These are phyloP conservation scores for Napeogenes inachia DNA, from an alignment of 2,888 invertebrate species.

Conservation along the genomic window DNA sequence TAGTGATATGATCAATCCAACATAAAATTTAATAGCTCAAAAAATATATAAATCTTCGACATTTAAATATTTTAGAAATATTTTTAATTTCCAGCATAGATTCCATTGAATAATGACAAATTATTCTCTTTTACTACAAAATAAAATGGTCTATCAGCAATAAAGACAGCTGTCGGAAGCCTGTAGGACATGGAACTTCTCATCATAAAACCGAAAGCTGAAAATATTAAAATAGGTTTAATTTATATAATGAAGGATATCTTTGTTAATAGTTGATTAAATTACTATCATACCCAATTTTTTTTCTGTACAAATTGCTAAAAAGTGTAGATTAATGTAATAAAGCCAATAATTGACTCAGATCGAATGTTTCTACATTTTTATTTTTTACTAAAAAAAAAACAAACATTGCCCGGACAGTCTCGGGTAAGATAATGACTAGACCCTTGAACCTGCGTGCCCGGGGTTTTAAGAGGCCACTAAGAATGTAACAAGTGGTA, in stretches of 20 bases:
- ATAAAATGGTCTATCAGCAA: constrained; percentile 19
- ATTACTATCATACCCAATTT: background rate
- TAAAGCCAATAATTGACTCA: too few relatives aligned
- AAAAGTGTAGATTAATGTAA: constrained; percentile 6
- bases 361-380: too few relatives aligned
- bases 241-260: background rate
- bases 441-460: too few relatives aligned
- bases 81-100: constrained; percentile 4
- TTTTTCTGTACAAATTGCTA: background rate
- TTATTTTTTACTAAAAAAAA: too few relatives aligned
- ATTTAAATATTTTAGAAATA: too few relatives aligned
- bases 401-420: too few relatives aligned
- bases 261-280: background rate
- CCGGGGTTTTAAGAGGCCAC: too few relatives aligned
- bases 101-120: constrained; percentile 15
- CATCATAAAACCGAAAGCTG: constrained; percentile 23
- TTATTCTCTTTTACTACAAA: constrained; percentile 12
- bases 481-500: too few relatives aligned
- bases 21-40: too few relatives aligned
- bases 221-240: background rate
- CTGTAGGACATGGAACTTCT: constrained; percentile 18
- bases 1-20: too few relatives aligned
- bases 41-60: too few relatives aligned
- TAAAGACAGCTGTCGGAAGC: constrained; percentile 5
- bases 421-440: too few relatives aligned